phyloP scores from a whole-genome alignment of 1,140 invertebrate genomes.

The Eubasilissa regina region DNA sequence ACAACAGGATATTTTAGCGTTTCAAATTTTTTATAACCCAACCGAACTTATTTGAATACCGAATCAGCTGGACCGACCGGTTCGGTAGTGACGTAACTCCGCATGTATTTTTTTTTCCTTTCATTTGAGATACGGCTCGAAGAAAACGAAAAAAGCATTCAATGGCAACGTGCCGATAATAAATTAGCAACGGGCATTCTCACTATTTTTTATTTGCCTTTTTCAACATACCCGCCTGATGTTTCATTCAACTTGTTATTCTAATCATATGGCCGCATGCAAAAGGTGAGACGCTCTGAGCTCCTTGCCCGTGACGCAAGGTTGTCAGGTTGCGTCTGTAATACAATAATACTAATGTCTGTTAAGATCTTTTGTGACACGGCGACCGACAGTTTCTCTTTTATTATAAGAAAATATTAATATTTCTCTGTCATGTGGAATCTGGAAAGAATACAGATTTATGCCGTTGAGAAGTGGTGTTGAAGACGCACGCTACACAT shows the following conservation, averaged over 20 bases:
- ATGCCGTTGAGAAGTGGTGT: too few relatives aligned
- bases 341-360: too few relatives aligned
- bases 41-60: constrained; percentile 47
- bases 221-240: neutral
- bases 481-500: too few relatives aligned
- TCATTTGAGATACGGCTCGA: constrained; percentile 2
- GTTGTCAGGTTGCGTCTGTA: too few relatives aligned
- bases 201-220: neutral
- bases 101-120: constrained; percentile 8
- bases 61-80: constrained; percentile 53
- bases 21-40: constrained; percentile 55
- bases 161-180: constrained; percentile 57
- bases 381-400: too few relatives aligned
- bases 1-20: constrained; percentile 30
- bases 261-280: constrained; percentile 7
- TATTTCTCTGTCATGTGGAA: too few relatives aligned
- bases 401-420: too few relatives aligned
- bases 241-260: constrained; percentile 56
- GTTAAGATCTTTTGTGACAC: too few relatives aligned
- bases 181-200: constrained; percentile 57
- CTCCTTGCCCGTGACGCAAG: too few relatives aligned
- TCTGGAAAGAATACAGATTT: too few relatives aligned
- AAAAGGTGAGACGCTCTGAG: too few relatives aligned
- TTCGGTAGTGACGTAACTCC: constrained; percentile 49
- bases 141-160: constrained; percentile 48